phyloP scores from a whole-genome alignment of 2,888 invertebrate genomes.

The Petrophora chlorosata region DNA sequence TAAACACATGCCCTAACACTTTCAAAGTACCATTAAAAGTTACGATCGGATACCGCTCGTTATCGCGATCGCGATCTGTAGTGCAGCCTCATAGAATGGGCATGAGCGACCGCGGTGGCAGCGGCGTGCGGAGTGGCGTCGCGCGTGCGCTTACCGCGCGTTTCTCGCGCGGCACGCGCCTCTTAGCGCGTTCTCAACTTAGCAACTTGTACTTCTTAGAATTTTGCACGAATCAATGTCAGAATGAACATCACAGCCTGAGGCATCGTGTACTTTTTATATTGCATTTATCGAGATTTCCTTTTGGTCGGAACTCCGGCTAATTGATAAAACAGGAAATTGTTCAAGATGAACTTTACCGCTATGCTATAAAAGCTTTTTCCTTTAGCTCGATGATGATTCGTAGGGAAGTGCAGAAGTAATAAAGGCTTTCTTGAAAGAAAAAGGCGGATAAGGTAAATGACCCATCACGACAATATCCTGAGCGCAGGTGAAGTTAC shows the following conservation, averaged over 20 bases:
- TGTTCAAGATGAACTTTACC: not conserved
- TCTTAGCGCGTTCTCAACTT: conserved; percentile 43
- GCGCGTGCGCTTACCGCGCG: conserved; percentile 72
- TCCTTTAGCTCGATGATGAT: conserved; percentile 14
- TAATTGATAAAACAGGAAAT: not conserved
- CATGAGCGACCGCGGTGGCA: conserved; percentile 67
- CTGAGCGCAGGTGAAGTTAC: conserved; percentile 16
- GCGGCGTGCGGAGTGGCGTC: conserved; percentile 69
- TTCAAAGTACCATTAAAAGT: conserved; percentile 11
- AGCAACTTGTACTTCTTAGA: conserved; percentile 39
- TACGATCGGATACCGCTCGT: conserved; percentile 15
- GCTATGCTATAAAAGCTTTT: not conserved
- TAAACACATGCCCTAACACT: conserved; percentile 26
- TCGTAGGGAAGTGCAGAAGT: conserved; percentile 9
- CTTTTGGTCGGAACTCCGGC: not conserved
- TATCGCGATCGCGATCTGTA: conserved; percentile 55
- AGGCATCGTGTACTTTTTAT: conserved; percentile 15
- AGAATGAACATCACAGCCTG: conserved; percentile 17
- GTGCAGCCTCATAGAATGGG: conserved; percentile 40
- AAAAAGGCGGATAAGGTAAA: conserved; percentile 3
- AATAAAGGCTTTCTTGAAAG: conserved; percentile 16
- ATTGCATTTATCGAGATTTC: conserved; percentile 1
- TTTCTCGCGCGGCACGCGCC: conserved; percentile 38
- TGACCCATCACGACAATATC: conserved; percentile 1
- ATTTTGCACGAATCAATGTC: conserved; percentile 33